phyloP scores from a whole-genome alignment of 2,113 vertebrate genomes.

The Merops nubicus region DNA sequence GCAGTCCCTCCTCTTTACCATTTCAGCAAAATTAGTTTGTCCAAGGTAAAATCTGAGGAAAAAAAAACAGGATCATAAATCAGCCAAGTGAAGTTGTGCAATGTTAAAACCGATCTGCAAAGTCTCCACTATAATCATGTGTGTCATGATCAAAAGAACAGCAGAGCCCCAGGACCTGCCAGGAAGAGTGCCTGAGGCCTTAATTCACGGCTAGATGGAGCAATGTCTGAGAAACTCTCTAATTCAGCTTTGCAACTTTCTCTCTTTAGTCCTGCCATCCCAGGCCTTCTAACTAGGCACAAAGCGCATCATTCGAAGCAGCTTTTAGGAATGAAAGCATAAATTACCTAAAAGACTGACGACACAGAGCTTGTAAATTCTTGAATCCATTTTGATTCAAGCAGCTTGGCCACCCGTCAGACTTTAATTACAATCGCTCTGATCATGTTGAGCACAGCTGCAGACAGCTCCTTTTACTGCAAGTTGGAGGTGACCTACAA shows the following conservation, averaged over 20 bases:
- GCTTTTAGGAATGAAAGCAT: slow-evolving; percentile 18
- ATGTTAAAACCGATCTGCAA: background rate
- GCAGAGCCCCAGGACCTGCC: background rate
- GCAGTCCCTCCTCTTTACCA: background rate
- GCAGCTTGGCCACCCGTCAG: background rate
- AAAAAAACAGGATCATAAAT: background rate
- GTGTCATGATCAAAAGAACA: background rate
- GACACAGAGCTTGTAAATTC: background rate
- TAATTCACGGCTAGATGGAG: background rate
- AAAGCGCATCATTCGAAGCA: background rate
- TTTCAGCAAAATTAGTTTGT: background rate
- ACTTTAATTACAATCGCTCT: background rate
- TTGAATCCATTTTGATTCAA: slow-evolving; percentile 30
- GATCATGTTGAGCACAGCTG: background rate
- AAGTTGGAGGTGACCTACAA: background rate
- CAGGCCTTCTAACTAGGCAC: background rate
- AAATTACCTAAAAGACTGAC: background rate
- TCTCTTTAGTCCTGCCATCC: background rate
- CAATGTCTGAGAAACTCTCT: background rate
- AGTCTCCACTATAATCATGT: background rate
- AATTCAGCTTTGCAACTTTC: background rate
- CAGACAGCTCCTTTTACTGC: background rate
- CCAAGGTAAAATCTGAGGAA: background rate
- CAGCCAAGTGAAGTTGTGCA: background rate
- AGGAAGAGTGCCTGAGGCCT: background rate